Conservation (phyloP, 2,888 invertebrate genomes). For the Apoda limacodes region DNA sequence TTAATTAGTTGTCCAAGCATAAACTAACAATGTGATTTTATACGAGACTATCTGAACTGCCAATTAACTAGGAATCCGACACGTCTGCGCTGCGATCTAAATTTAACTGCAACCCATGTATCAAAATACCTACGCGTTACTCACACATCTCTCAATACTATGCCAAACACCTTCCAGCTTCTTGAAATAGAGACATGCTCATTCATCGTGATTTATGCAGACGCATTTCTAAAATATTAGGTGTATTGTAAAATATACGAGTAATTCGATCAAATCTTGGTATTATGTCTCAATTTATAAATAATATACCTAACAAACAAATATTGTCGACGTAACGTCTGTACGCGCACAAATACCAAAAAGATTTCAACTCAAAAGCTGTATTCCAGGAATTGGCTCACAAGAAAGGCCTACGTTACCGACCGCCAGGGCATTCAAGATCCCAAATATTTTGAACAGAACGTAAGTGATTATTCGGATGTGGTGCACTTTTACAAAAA, state of each 20-base stretch:
- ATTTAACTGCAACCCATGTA: slow-evolving; percentile 69
- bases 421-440: slow-evolving; percentile 47
- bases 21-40: slow-evolving; percentile 37
- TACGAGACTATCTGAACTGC: slow-evolving; percentile 59
- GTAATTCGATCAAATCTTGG: too few species aligned
- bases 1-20: too few species aligned
- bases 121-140: slow-evolving; percentile 68
- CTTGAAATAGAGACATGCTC: slow-evolving; percentile 56
- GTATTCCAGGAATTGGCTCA: slow-evolving; percentile 49
- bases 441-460: slow-evolving; percentile 66
- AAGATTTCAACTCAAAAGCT: slow-evolving; percentile 35
- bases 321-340: too few species aligned
- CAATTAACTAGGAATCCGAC: slow-evolving; percentile 68
- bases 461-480: slow-evolving; percentile 67
- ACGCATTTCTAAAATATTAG: too few species aligned
- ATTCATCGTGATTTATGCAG: slow-evolving; percentile 55
- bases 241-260: too few species aligned
- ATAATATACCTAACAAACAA: too few species aligned
- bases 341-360: too few species aligned
- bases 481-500: slow-evolving; percentile 65
- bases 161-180: slow-evolving; percentile 69
- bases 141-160: slow-evolving; percentile 68
- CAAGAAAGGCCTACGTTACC: slow-evolving; percentile 45
- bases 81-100: slow-evolving; percentile 69
- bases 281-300: too few species aligned